A percentile compares a stretch with the other conserved stretches of the same genome.
Evolutionary conservation across 2,113 vertebrate species (phyloP).

Genomic region (Aix galericulata): DNA sequence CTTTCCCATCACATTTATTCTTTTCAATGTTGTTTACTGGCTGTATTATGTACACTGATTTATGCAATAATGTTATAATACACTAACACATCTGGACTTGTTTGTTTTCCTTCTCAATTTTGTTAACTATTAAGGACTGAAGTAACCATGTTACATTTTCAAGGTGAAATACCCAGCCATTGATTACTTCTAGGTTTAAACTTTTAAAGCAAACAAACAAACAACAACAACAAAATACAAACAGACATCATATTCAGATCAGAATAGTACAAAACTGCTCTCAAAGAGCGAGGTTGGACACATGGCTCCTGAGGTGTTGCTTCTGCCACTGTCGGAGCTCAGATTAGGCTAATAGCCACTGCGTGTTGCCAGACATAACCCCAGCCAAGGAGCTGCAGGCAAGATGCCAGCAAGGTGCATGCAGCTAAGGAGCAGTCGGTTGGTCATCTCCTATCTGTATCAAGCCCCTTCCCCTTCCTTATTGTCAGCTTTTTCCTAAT

Average conservation of each 20-base stretch:
- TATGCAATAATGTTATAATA: neutral
- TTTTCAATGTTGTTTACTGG: conserved; percentile 97
- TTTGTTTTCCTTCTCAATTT: conserved; percentile 61
- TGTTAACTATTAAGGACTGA: conserved; percentile 64
- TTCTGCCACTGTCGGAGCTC: no score
- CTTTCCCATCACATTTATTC: conserved; percentile 91
- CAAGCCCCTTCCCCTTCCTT: neutral
- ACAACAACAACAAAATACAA: neutral
- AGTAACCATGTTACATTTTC: conserved; percentile 51
- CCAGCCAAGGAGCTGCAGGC: neutral
- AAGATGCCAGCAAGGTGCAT: neutral
- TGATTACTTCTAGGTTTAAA: conserved; percentile 21
- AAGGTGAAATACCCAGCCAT: conserved; percentile 69
- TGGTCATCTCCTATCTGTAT: neutral
- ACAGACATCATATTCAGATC: conserved; percentile 35
- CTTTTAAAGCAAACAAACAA: neutral
- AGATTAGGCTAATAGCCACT: no score
- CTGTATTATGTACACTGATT: conserved; percentile 93
- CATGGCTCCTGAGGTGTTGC: no score
- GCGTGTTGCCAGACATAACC: neutral
- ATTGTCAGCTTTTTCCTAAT: neutral
- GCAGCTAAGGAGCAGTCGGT: neutral
- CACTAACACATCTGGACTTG: conserved; percentile 4
- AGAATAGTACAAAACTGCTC: conserved; percentile 22
- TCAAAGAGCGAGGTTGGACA: neutral